Percentiles rank a stretch among this genome's conserved stretches.
These are phyloP conservation scores for Psittacula cyanocephala DNA, from an alignment of 2,113 vertebrate genomes.

Conservation along the genomic window DNA sequence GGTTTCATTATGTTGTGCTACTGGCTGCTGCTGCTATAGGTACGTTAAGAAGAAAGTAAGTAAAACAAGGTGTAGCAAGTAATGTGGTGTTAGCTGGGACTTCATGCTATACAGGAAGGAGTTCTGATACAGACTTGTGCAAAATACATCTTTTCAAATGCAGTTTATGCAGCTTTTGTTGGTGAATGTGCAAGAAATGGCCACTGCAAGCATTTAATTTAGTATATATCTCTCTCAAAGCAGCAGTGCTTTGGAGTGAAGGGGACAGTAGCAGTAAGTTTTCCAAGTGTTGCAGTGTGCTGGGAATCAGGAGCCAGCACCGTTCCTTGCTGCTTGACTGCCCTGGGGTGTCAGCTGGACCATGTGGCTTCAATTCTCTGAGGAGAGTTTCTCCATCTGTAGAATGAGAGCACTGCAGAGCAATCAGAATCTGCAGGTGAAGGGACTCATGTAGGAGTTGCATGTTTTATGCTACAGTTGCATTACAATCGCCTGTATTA, in stretches of 20 bases:
- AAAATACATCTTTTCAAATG: not conserved
- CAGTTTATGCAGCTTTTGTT: not conserved
- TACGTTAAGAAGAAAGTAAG: not conserved
- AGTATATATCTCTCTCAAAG: not conserved
- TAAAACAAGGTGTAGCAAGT: constrained; percentile 3
- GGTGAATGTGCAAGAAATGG: not conserved
- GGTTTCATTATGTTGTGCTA: not conserved
- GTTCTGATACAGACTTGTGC: not conserved
- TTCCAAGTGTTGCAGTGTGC: not conserved
- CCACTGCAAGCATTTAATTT: not conserved
- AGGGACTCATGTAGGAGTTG: not conserved
- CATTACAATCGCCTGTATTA: too few relatives aligned
- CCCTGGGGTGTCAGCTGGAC: not conserved
- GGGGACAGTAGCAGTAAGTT: not conserved
- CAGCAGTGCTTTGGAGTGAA: not conserved
- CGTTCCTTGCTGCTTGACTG: not conserved
- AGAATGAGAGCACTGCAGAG: not conserved
- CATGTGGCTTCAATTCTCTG: not conserved
- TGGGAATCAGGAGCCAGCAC: not conserved
- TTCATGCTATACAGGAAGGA: not conserved
- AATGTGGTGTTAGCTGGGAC: not conserved
- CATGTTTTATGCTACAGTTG: not conserved
- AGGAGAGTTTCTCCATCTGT: not conserved
- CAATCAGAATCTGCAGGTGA: constrained; percentile 6
- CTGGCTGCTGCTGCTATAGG: not conserved